Percentiles rank a stretch among this genome's conserved stretches.
phyloP scores from a whole-genome alignment of 2,113 vertebrate genomes.

The Noturus placidus region DNA sequence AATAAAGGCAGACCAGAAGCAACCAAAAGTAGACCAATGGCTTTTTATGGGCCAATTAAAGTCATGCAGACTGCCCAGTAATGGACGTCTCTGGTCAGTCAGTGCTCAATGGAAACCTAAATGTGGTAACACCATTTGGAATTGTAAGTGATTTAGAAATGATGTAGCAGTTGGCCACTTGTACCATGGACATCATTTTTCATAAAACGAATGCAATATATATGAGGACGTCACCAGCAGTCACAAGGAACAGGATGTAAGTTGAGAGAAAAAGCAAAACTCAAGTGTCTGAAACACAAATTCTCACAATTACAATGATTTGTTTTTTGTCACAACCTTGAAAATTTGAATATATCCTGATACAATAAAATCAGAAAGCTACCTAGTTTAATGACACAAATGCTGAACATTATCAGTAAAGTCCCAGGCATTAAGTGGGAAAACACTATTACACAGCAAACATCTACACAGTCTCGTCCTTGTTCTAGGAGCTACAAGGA shows the following conservation, averaged over 20 bases:
- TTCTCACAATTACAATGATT: not conserved
- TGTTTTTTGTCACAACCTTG: not conserved
- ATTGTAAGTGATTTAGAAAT: not conserved
- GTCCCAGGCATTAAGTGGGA: not conserved
- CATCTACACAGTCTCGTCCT: not conserved
- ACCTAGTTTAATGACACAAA: not conserved
- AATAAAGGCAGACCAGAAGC: not conserved
- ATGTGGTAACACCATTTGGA: not conserved
- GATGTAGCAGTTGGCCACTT: not conserved
- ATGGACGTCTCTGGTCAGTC: not conserved
- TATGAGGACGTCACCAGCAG: not conserved
- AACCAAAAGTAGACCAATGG: not conserved
- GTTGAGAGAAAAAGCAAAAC: not conserved
- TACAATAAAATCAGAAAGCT: not conserved
- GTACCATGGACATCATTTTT: not conserved
- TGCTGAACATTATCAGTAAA: not conserved
- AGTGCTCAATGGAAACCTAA: not conserved
- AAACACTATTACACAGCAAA: not conserved
- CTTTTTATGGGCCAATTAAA: constrained; percentile 19
- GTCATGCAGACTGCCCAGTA: not conserved
- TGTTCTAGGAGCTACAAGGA: not conserved
- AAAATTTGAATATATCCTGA: not conserved
- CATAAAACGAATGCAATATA: not conserved
- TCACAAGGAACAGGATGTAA: not conserved
- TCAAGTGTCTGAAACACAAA: not conserved